Percentiles rank a stretch among this genome's conserved stretches.
phyloP scores from a whole-genome alignment of 2,113 vertebrate genomes.

The Phyllostomus discolor region DNA sequence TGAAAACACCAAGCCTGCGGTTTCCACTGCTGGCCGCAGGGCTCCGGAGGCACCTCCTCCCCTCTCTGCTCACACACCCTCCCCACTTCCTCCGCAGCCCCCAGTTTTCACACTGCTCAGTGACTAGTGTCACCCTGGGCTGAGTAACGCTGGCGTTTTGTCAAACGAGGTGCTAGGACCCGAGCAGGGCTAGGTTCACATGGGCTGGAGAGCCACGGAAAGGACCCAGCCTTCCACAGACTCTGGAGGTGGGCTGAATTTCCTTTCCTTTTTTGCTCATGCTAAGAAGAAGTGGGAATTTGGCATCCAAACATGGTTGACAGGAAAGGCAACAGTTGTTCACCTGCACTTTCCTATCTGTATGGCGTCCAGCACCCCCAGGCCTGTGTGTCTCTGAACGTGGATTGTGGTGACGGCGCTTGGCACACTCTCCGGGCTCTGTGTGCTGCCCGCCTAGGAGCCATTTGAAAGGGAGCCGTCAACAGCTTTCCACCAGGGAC shows the following conservation, averaged over 20 bases:
- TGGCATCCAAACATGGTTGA: background rate
- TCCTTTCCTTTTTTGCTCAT: background rate
- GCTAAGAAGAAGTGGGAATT: background rate
- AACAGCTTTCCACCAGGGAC: background rate
- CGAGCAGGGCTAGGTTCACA: background rate
- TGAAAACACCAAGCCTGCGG: background rate
- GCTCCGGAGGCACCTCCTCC: background rate
- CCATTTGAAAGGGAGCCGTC: background rate
- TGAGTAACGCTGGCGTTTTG: background rate
- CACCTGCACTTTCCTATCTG: background rate
- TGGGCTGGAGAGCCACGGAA: background rate
- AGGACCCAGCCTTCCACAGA: background rate
- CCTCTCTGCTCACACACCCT: accelerated
- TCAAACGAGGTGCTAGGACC: background rate
- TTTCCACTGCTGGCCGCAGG: background rate
- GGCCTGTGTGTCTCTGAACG: background rate
- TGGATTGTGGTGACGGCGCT: no score
- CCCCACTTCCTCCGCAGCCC: slow-evolving; percentile 32
- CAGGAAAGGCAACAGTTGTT: background rate
- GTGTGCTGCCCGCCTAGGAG: background rate
- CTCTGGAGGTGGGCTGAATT: accelerated
- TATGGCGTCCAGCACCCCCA: accelerated
- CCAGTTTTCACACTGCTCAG: background rate
- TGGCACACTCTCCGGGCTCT: accelerated
- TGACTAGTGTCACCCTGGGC: background rate